These are phyloP conservation scores for Cataglyphis livida DNA, from an alignment of 2,888 invertebrate species.

Conservation along the genomic window DNA sequence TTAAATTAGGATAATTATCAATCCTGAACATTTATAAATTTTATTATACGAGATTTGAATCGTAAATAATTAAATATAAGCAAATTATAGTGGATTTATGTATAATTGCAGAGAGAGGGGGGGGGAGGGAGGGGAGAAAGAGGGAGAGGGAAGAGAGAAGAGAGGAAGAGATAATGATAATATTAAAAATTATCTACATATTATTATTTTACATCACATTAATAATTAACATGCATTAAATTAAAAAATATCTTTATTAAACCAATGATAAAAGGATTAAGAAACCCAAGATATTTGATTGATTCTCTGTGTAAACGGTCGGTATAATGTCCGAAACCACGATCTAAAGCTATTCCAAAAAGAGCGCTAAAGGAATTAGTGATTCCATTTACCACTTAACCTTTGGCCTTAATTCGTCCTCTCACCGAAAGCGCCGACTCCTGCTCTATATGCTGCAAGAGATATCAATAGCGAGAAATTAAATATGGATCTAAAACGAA, in stretches of 20 bases:
- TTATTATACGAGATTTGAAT: neutral
- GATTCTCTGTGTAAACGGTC: conserved; percentile 22
- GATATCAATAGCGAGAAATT: conserved; percentile 33
- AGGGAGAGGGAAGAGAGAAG: too few relatives aligned
- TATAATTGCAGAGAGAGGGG: neutral
- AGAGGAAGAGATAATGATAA: neutral
- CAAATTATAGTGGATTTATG: neutral
- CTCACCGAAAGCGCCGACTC: conserved; percentile 21
- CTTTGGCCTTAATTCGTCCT: conserved; percentile 50
- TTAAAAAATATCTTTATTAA: neutral
- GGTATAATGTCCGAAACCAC: conserved; percentile 34
- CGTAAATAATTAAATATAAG: neutral
- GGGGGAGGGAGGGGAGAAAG: neutral
- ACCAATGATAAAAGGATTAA: neutral
- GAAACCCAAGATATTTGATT: conserved; percentile 28
- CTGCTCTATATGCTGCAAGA: conserved; percentile 9
- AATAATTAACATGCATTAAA: neutral
- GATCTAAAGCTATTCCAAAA: conserved; percentile 46
- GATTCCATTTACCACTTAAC: conserved; percentile 51
- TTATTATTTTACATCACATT: neutral
- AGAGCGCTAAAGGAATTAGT: conserved; percentile 48
- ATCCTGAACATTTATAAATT: neutral
- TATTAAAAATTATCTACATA: neutral
- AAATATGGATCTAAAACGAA: conserved; percentile 5
- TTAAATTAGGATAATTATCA: neutral